Percentiles rank a stretch among this genome's conserved stretches.
Conservation (phyloP, 2,888 invertebrate genomes). For the Cheilosia impressa region DNA sequence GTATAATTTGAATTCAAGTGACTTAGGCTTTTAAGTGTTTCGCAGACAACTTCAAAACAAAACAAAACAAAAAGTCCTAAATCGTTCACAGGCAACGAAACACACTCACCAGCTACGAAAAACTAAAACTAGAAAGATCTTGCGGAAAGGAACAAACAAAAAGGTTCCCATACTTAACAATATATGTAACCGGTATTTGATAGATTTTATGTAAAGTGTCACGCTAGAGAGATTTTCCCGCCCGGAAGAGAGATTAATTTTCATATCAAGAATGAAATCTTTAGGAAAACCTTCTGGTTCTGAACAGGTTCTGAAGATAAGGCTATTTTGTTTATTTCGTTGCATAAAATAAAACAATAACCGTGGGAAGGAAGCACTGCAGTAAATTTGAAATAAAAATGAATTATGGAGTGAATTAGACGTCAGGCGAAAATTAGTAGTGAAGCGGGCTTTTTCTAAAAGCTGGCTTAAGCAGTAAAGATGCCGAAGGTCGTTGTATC, state of each 20-base stretch:
- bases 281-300: neutral
- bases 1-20: too few relatives aligned
- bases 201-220: neutral
- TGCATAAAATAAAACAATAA: neutral
- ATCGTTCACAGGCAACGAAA: too few relatives aligned
- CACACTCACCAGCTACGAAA: too few relatives aligned
- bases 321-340: neutral
- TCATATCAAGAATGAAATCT: neutral
- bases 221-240: neutral
- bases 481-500: too few relatives aligned
- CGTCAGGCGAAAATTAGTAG: too few relatives aligned
- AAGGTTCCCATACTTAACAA: neutral
- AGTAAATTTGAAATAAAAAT: neutral
- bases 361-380: neutral
- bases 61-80: too few relatives aligned
- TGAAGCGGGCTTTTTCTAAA: too few relatives aligned
- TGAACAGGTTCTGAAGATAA: neutral
- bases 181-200: neutral
- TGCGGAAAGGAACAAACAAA: neutral
- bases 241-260: neutral
- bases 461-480: too few relatives aligned
- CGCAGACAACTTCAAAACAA: too few relatives aligned
- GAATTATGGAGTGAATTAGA: neutral
- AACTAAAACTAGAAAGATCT: neutral
- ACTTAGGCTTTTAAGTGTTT: too few relatives aligned